Evolutionary conservation across 2,113 vertebrate species (phyloP), one percentile per base, ranked within the genome.

Genomic region (Rhinopomastus cyanomelas): DNA sequence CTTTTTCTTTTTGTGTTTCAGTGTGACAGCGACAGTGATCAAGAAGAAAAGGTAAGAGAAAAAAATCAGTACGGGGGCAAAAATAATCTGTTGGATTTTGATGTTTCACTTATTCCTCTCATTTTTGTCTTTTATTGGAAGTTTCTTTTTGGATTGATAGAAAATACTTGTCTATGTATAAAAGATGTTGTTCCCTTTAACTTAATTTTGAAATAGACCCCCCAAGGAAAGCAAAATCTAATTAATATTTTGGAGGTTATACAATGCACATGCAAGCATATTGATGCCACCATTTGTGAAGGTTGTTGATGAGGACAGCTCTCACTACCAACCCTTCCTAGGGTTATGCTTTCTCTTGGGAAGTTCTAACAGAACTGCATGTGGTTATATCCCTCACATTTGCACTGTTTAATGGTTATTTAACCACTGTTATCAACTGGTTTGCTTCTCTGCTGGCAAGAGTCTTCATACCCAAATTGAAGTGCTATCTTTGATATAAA

Each of bases 21-120:
- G 99, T 99, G 99, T 87, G 99, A 99, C 97, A 99, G 98, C 3
- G 98, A 99, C 96, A 99, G 98, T 62, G 99, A 99, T 95, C 98
- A 98, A 91, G 98, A 99, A 92, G 98, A 98, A 96, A 99, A 99
- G 99, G 99, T 99, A 98, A 97, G 98, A n/a, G 87, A 66, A 51
- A 25, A 67, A 48, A 51, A 37, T 55, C 27, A 4, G 12, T 60
- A n/a, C 56, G 92, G 67, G 81, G 73, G 17, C 34, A 87, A 88
- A 93, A 81, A 34, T 57, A 13, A 69, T 88, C 51, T 79, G 32
- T 61, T 79, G 56, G 44, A 18, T 49, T 22, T 51, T 39, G 78
- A 90, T 64, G 53, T 81, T 86, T 92, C 32, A 49, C 25, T 82
- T 92, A 16, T 30, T 96, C 30, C 30, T 88, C 5, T 81, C 79